Evolutionary conservation across 2,113 vertebrate species (phyloP), one percentile per base, ranked within the genome.

Genomic region (Telmatochromis sp.): DNA sequence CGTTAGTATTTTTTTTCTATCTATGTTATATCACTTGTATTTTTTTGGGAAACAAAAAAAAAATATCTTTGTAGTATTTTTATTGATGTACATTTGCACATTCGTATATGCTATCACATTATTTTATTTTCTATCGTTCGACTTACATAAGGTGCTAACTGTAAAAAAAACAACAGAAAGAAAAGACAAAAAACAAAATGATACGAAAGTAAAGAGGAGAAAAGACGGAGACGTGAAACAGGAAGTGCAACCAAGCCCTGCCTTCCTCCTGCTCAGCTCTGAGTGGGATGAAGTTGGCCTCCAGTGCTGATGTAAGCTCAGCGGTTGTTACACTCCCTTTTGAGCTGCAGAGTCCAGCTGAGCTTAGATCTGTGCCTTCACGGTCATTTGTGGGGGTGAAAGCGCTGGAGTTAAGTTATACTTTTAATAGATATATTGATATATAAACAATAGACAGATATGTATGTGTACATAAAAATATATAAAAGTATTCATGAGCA

Each of bases 11-110:
- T 65, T 89, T 89, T 90, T 88, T 94, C 31, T 93, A 86, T 88
- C 73, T 71, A 88, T 84, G 86, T 84, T 93, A 88, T 94, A 92
- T 95, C 86, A 88, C 86, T 96, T 97, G 96, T 98, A 97, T 98
- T 97, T 97, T 98, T 97, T 83, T 65, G 42, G 21, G 94, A 95
- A 57, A 83, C 65, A 53, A 87, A 97, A 60, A 14, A 14, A 47
- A 97, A 95, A 96, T 97, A 97, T 97, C 97, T 97, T 97, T 97
- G 95, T 98, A 98, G 97, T 94, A 92, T 94, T 94, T 94, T 88
- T 91, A 89, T 96, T 96, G 97, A 98, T 98, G 98, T 98, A 98
- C 97, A 98, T 98, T 98, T 99, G 98, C 98, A 99, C 98, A 99
- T 98, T 97, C 96, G 87, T 94, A 93, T 94, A 95, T 96, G 96